A percentile compares a stretch with the other conserved stretches of the same genome.
Conservation (phyloP, 2,888 invertebrate genomes). For the Pharmacophagus antenor region DNA sequence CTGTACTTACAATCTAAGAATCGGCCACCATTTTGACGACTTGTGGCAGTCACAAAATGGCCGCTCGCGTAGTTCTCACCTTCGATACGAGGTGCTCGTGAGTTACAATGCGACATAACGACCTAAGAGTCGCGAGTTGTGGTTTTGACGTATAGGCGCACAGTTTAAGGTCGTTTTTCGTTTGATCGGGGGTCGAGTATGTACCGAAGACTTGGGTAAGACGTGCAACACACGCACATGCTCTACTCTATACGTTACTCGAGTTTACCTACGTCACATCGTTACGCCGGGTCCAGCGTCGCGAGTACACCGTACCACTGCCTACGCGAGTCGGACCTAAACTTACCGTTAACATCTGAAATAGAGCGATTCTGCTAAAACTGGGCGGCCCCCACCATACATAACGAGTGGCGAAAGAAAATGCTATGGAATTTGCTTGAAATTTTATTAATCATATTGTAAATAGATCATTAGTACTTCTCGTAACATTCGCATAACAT, state of each 20-base stretch:
- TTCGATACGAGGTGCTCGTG: conserved; percentile 53
- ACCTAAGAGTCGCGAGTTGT: conserved; percentile 32
- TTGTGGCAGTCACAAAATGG: conserved; percentile 59
- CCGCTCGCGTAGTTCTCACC: conserved; percentile 48
- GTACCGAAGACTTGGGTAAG: conserved; percentile 42
- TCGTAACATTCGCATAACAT: conserved; percentile 70
- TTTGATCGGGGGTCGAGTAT: conserved; percentile 37
- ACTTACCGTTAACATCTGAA: conserved; percentile 81
- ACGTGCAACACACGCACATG: conserved; percentile 46
- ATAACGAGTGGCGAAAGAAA: conserved; percentile 65
- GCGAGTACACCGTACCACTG: conserved; percentile 56
- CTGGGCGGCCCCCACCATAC: conserved; percentile 71
- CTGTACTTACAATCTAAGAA: conserved; percentile 70
- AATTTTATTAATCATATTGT: conserved; percentile 70
- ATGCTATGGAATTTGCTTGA: conserved; percentile 74
- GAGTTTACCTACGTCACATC: conserved; percentile 38
- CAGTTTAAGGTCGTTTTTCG: conserved; percentile 31
- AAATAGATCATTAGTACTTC: conserved; percentile 49
- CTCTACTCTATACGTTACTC: conserved; percentile 38
- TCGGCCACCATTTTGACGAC: conserved; percentile 65
- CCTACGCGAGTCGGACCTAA: conserved; percentile 67
- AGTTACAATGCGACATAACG: conserved; percentile 35
- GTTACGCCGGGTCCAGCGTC: conserved; percentile 37
- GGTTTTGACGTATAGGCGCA: conserved; percentile 32
- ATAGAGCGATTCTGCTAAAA: conserved; percentile 73